Base-by-base conservation (phyloP, 2,888 invertebrate genomes). In the Blera fallax region DNA sequence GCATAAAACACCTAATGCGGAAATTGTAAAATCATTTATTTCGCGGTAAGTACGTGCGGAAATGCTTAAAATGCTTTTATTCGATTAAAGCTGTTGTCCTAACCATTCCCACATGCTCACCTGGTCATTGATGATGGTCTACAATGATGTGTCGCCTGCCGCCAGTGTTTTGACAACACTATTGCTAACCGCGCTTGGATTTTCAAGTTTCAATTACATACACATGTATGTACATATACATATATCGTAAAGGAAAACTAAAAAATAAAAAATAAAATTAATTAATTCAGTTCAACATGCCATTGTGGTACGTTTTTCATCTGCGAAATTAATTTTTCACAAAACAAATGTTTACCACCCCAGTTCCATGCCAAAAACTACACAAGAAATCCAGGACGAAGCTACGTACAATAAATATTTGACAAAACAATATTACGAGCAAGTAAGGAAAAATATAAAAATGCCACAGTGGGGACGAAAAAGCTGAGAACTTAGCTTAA, bases 1-100 rank as follows among this genome's bases (percentile, higher is more conserved):
- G 70, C 70, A 77, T 77, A 77, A 77, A 62, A 48, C 74, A 65
- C 69, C 69, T 73, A 72, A 83, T 67, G 58, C 29, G 11, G 27
- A 73, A 16, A 79, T 79, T 79, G 83, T 73, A 62, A 78, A 79
- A 83, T 83, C 83, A 79, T 83, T 83, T 79, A 83, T 83, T 67
- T 50, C 77, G 82, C 67, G 43, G 78, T 73, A 67, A 67, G 52
- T 77, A 83, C 72, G 58, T 67, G 79, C 73, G 83, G 79, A 78
- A 83, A 79, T 83, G 80, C 58, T 62, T 69, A 74, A 80, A 67
- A 56, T 52, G 43, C 58, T 78, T 77, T 78, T 64, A 78, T 72
- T 67, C 78, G 78, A 60, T 72, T 77, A 82, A 77, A 72, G 43
- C 48, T 60, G 16, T 29, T 37, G 45, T 29, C 37, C 45, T n/a